Evolutionary conservation across 1,140 invertebrate species (phyloP).

Genomic region (Galleria mellonella): DNA sequence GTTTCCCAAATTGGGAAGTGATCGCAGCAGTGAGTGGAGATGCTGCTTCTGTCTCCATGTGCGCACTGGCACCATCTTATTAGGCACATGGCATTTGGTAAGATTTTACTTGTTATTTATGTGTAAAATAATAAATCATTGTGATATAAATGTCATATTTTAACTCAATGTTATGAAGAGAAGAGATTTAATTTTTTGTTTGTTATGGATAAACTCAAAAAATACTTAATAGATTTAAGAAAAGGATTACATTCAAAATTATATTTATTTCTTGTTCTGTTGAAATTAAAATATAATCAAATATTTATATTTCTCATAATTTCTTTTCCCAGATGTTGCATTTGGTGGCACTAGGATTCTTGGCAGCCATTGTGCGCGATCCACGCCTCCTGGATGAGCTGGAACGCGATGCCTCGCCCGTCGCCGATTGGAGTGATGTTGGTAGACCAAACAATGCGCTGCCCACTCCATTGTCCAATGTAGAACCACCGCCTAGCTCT

Average conservation of each 20-base stretch:
- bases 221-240: no score
- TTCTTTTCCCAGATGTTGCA: constrained; percentile 79
- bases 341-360: constrained; percentile 79
- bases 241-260: no score
- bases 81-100: constrained; percentile 89
- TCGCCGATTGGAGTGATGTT: constrained; percentile 60
- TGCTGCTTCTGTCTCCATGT: constrained; percentile 90
- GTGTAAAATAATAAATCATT: constrained; percentile 1
- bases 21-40: constrained; percentile 80
- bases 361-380: constrained; percentile 83
- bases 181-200: no score
- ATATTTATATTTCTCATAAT: no score
- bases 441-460: constrained; percentile 57
- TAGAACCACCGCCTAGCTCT: constrained; percentile 76
- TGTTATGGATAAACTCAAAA: no score
- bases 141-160: constrained; percentile 7
- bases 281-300: no score
- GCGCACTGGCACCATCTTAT: constrained; percentile 85
- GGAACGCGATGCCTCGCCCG: constrained; percentile 55
- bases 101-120: no score
- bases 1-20: constrained; percentile 78
- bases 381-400: constrained; percentile 77
- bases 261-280: no score
- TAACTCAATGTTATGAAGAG: no score
- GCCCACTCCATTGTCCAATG: constrained; percentile 81